These are phyloP conservation scores for Drosophila buzzatii DNA, from an alignment of 2,888 invertebrate genomes.

Conservation along the genomic window DNA sequence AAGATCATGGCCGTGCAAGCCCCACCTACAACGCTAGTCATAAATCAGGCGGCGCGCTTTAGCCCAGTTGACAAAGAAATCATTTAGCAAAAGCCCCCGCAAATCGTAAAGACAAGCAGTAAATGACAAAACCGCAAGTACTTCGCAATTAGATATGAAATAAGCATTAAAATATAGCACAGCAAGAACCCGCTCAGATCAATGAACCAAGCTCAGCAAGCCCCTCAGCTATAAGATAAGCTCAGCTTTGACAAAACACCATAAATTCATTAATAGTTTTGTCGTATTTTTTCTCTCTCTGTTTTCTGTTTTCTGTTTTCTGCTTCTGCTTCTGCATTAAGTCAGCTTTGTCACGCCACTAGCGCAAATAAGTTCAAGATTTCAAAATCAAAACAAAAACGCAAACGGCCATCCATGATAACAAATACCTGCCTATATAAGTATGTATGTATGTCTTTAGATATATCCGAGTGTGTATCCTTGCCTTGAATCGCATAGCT, in stretches of 20 bases:
- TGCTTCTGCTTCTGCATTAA: constrained; percentile 30
- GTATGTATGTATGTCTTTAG: constrained; percentile 2
- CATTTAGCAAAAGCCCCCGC: constrained; percentile 28
- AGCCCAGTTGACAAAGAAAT: constrained; percentile 44
- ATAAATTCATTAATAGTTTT: constrained; percentile 66
- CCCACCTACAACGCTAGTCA: constrained; percentile 18
- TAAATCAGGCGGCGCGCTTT: constrained; percentile 46
- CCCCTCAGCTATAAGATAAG: constrained; percentile 36
- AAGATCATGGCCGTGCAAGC: constrained; percentile 57
- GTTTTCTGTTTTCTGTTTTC: too few relatives aligned
- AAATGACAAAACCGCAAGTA: constrained; percentile 12
- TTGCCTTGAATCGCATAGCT: constrained; percentile 62
- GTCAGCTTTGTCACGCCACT: constrained; percentile 62
- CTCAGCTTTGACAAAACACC: constrained; percentile 50
- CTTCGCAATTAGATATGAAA: constrained; percentile 38
- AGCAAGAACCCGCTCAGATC: constrained; percentile 55
- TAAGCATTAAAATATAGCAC: constrained; percentile 33
- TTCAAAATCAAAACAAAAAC: constrained; percentile 60
- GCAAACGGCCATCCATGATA: constrained; percentile 39
- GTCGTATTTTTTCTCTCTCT: background rate
- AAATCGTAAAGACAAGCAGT: constrained; percentile 1
- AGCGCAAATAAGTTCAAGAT: constrained; percentile 62
- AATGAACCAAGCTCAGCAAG: constrained; percentile 65
- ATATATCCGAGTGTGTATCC: constrained; percentile 47
- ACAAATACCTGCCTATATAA: constrained; percentile 14